Base-by-base conservation (phyloP, 2,797 vertebrate genomes). In the Chaetodon trifasciatus region DNA sequence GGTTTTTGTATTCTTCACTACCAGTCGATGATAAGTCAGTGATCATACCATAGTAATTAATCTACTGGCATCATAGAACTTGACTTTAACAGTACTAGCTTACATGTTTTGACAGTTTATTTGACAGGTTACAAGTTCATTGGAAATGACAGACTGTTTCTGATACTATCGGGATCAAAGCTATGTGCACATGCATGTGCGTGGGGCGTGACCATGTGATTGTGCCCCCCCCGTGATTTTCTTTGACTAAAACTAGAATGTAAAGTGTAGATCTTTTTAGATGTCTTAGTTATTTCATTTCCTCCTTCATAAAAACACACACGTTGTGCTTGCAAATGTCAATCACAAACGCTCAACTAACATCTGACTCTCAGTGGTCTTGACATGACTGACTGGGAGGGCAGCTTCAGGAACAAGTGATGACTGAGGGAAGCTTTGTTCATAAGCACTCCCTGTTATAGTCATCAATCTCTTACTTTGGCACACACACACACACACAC, bases 391-490 rank as follows among this genome's bases (percentile, higher is more conserved):
- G 76, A 80, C 79, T 66, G 8, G 6, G 50, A 79, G 73, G 72
- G 19, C n/a, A 75, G 72, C 81, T 87, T 63, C 19, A 49, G 49
- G 76, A 85, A 9, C 13, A n/a, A 64, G 42, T 46, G 17, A 66
- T 52, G 79, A 62, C 81, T 37, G 16, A 40, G 58, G 64, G 62
- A 79, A 72, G 64, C 16, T 82, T 21, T 50, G 65, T 86, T 85
- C 89, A 73, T 85, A 85, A 90, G 79, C 80, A 19, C 52, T 47
- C 49, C 15, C 53, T 49, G 44, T 70, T 87, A 85, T 80, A 83
- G 71, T 89, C 89, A 89, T 87, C 78, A 46, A 6, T 82, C 71
- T 77, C 60, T 67, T 19, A 44, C 53, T 72, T 61, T 55, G 17
- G 37, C 49, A n/a, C 17, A 39, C 47, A 40, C 21, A 35, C 23